phyloP scores from a whole-genome alignment of 2,113 vertebrate genomes.

The Cacatua alba region DNA sequence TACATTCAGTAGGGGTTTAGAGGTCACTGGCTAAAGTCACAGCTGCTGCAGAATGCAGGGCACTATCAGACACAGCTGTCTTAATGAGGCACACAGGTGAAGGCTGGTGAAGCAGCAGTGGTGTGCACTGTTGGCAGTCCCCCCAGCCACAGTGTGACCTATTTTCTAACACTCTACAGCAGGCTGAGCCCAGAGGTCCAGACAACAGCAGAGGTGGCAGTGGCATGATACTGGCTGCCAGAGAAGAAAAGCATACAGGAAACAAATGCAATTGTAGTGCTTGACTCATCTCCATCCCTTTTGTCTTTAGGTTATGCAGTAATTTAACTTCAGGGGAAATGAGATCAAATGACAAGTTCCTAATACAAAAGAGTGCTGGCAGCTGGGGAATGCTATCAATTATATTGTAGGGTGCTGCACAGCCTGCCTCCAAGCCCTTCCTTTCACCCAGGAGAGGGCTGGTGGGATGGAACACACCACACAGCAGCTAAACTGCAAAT shows the following conservation, averaged over 20 bases:
- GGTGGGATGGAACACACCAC: not conserved
- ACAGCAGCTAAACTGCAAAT: not conserved
- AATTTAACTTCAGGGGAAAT: not conserved
- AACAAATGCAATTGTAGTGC: not conserved
- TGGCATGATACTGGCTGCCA: not conserved
- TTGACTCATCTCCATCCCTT: not conserved
- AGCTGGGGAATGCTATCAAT: not conserved
- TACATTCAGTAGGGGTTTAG: slow-evolving; percentile 8
- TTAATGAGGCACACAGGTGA: not conserved
- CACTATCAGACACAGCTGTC: not conserved
- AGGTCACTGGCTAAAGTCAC: not conserved
- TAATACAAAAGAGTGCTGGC: not conserved
- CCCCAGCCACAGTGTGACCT: not conserved
- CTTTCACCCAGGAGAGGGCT: not conserved
- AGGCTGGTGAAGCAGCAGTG: not conserved
- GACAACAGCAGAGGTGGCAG: not conserved
- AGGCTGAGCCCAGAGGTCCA: not conserved
- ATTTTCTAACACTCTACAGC: not conserved
- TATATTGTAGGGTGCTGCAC: not conserved
- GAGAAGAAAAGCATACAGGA: not conserved
- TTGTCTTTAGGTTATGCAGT: not conserved
- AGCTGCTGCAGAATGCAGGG: not conserved
- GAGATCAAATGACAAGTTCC: not conserved
- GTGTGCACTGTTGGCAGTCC: not conserved
- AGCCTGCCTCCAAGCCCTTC: not conserved